These are phyloP conservation scores for Xylota sylvarum DNA, from an alignment of 2,888 invertebrate genomes.

Conservation along the genomic window DNA sequence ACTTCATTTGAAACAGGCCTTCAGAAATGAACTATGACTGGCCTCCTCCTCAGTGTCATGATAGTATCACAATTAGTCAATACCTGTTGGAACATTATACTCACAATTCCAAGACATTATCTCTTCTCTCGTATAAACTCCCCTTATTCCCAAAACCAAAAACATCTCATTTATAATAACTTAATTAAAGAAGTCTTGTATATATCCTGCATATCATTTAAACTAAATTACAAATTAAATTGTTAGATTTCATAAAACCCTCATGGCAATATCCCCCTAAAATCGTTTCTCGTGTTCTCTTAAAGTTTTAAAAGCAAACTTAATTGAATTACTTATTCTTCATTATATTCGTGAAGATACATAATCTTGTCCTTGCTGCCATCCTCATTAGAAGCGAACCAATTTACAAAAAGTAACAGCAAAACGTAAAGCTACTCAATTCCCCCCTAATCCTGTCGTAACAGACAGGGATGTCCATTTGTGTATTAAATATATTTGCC, in stretches of 20 bases:
- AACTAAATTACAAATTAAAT: too few species aligned
- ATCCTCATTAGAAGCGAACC: background rate
- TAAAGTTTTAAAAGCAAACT: background rate
- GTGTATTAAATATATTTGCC: background rate
- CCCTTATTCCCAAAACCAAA: too few species aligned
- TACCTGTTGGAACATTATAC: too few species aligned
- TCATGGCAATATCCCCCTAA: background rate
- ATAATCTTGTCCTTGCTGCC: background rate
- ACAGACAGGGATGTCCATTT: conserved; percentile 9
- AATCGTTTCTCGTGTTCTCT: background rate
- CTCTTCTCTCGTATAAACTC: too few species aligned
- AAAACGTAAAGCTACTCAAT: background rate
- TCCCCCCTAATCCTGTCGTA: conserved; percentile 13
- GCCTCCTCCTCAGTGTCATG: too few species aligned
- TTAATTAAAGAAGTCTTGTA: too few species aligned
- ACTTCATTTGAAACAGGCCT: too few species aligned
- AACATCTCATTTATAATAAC: too few species aligned
- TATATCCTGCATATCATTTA: too few species aligned
- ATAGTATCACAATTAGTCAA: too few species aligned
- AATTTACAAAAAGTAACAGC: background rate
- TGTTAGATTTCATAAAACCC: background rate
- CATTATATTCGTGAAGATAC: background rate
- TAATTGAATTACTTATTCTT: conserved; percentile 16
- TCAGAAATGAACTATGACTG: too few species aligned
- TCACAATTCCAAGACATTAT: too few species aligned